Percentiles rank a stretch among this genome's conserved stretches.
Evolutionary conservation across 2,113 vertebrate genomes (phyloP).

Genomic region (Apteryx owenii): DNA sequence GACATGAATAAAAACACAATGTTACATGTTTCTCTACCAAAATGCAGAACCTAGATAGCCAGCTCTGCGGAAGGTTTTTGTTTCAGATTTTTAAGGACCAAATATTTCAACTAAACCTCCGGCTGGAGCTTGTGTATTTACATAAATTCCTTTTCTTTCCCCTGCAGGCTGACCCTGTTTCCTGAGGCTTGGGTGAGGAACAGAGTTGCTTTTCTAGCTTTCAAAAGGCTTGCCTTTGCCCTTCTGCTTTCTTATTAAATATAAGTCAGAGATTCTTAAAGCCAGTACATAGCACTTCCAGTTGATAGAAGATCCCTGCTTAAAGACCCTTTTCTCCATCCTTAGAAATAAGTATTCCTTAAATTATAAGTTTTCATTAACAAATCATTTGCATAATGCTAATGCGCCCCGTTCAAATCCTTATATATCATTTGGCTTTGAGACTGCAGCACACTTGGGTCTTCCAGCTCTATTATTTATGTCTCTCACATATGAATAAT

Average conservation of each 20-base stretch:
- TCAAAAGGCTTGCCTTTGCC: not conserved
- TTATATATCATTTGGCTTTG: not conserved
- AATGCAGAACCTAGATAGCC: not conserved
- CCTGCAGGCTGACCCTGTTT: slow-evolving; percentile 11
- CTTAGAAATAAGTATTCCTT: slow-evolving; percentile 1
- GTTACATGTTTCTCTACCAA: not conserved
- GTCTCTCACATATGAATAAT: not conserved
- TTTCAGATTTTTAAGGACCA: slow-evolving; percentile 26
- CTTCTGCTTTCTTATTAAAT: not conserved
- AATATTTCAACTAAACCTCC: slow-evolving; percentile 37
- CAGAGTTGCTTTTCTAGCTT: not conserved
- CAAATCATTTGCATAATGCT: not conserved
- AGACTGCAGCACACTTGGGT: not conserved
- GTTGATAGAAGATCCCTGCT: not conserved
- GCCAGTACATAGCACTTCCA: not conserved
- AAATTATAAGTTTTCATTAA: slow-evolving; percentile 25
- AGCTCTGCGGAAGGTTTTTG: slow-evolving; percentile 1
- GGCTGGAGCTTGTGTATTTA: slow-evolving; percentile 36
- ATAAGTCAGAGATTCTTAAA: slow-evolving; percentile 13
- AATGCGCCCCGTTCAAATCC: not conserved
- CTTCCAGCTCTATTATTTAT: slow-evolving; percentile 28
- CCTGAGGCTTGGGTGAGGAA: not conserved
- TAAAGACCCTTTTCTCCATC: not conserved
- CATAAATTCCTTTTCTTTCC: slow-evolving; percentile 31
- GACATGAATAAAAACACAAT: slow-evolving; percentile 27